A percentile compares a stretch with the other conserved stretches of the same genome.
Evolutionary conservation across 1,140 invertebrate genomes (phyloP).

Genomic region (Acromyrmex heyeri): DNA sequence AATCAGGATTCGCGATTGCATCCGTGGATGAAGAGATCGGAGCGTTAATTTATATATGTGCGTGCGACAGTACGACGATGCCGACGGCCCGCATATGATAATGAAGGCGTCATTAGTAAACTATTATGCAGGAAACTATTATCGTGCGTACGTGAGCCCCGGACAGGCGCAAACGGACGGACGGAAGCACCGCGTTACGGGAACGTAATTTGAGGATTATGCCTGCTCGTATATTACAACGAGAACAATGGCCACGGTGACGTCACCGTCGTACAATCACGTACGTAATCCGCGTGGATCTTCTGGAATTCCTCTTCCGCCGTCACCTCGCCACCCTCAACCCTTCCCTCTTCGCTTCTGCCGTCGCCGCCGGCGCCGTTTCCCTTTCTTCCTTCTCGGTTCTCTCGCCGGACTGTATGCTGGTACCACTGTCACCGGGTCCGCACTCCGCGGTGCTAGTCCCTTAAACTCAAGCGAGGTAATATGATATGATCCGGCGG

Average conservation of each 20-base stretch:
- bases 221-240: slow-evolving; percentile 77
- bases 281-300: slow-evolving; percentile 79
- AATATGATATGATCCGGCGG: slow-evolving; percentile 66
- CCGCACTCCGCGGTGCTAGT: slow-evolving; percentile 8
- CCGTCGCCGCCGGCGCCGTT: background rate
- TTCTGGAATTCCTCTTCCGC: slow-evolving; percentile 71
- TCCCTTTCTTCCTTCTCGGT: slow-evolving; percentile 11
- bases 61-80: background rate
- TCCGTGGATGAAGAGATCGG: background rate
- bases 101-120: slow-evolving; percentile 73
- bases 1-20: background rate
- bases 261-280: slow-evolving; percentile 78
- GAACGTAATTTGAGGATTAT: slow-evolving; percentile 81
- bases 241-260: slow-evolving; percentile 73
- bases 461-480: slow-evolving; percentile 63
- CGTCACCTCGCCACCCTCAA: background rate
- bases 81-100: slow-evolving; percentile 60
- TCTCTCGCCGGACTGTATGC: slow-evolving; percentile 12
- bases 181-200: slow-evolving; percentile 72
- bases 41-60: slow-evolving; percentile 41
- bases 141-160: slow-evolving; percentile 61
- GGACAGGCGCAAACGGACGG: slow-evolving; percentile 63
- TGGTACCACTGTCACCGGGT: slow-evolving; percentile 43
- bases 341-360: background rate
- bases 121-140: slow-evolving; percentile 78